phyloP scores from a whole-genome alignment of 2,797 vertebrate species.

The Lithobates sylvaticus region DNA sequence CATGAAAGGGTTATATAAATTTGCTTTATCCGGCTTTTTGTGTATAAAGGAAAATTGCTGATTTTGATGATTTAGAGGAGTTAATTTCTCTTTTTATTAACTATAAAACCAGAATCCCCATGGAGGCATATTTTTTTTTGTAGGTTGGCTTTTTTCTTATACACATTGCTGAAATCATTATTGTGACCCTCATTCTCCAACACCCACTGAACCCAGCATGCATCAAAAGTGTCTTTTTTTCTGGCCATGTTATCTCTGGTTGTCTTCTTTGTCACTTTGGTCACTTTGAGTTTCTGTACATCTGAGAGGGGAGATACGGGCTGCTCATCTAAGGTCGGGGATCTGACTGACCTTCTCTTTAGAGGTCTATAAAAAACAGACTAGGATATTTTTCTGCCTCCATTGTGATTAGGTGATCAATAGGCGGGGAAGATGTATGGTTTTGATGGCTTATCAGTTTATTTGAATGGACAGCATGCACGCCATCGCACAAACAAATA shows the following conservation, averaged over 20 bases:
- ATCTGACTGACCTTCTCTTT: background rate
- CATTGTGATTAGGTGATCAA: slow-evolving; percentile 1
- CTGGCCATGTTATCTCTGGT: background rate
- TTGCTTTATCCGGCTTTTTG: too few species aligned
- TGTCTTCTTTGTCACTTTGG: slow-evolving; percentile 11
- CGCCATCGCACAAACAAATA: background rate
- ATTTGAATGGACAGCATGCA: background rate
- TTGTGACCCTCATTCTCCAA: too few species aligned
- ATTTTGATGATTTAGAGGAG: too few species aligned
- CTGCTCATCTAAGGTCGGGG: background rate
- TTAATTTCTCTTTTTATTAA: too few species aligned
- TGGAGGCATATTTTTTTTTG: too few species aligned
- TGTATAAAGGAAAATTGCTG: too few species aligned
- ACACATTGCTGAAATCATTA: too few species aligned
- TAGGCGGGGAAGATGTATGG: background rate
- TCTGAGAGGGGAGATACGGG: background rate
- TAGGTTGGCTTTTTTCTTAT: too few species aligned
- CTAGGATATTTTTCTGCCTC: background rate
- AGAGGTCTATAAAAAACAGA: background rate
- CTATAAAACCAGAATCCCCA: too few species aligned
- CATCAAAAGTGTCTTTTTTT: background rate
- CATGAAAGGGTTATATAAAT: too few species aligned
- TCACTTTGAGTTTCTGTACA: background rate
- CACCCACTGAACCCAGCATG: too few species aligned
- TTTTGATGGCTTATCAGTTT: slow-evolving; percentile 20